A percentile compares a stretch with the other conserved stretches of the same genome.
Evolutionary conservation across 1,140 invertebrate species (phyloP).

Genomic region (Lasioglossum baleicum): DNA sequence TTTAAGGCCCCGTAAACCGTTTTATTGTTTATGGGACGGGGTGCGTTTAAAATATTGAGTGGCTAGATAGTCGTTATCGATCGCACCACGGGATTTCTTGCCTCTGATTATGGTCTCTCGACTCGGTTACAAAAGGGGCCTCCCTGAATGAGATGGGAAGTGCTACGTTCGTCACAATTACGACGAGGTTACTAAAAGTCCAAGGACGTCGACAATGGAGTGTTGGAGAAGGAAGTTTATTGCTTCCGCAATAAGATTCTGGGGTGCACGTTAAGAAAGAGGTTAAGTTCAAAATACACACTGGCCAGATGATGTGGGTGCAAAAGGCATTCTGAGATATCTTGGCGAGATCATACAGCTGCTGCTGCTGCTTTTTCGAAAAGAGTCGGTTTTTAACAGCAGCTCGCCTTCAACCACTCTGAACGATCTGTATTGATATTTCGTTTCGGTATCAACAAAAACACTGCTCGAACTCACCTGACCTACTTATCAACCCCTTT

Average conservation of each 20-base stretch:
- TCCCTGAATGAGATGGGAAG: constrained; percentile 16
- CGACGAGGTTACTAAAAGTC: constrained; percentile 40
- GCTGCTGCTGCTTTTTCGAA: background rate
- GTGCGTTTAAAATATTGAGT: no score
- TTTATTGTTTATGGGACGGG: no score
- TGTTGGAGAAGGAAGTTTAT: constrained; percentile 48
- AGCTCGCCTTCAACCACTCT: no score
- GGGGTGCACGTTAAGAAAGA: constrained; percentile 27
- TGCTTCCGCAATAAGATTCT: constrained; percentile 56
- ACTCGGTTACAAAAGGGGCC: constrained; percentile 14
- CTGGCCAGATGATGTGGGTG: constrained; percentile 19
- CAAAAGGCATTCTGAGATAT: constrained; percentile 11
- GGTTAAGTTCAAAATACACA: constrained; percentile 50
- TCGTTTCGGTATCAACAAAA: no score
- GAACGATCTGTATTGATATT: no score
- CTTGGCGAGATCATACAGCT: background rate
- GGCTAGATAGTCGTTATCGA: background rate
- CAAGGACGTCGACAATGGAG: constrained; percentile 36
- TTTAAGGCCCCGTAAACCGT: no score
- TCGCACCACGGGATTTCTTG: constrained; percentile 3
- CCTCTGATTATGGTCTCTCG: constrained; percentile 21
- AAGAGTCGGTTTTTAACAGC: background rate
- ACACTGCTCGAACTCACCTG: no score
- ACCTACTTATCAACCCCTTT: no score
- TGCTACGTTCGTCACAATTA: constrained; percentile 43